These are phyloP conservation scores for Agrypnia vestita DNA, from an alignment of 1,140 invertebrate species.

Conservation along the genomic window DNA sequence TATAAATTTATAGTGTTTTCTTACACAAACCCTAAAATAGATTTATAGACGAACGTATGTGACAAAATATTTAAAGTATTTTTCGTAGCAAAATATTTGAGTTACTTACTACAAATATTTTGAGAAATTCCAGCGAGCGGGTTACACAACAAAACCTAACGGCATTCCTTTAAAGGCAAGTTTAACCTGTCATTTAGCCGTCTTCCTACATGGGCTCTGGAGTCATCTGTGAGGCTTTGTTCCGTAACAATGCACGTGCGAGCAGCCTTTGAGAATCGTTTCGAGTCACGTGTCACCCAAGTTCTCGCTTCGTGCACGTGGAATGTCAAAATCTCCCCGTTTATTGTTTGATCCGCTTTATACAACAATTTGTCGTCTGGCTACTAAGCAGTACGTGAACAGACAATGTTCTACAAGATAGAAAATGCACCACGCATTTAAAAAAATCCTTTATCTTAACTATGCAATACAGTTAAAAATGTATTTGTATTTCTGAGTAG, in stretches of 20 bases:
- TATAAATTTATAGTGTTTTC: too few species aligned
- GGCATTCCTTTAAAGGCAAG: constrained; percentile 20
- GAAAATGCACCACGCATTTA: too few species aligned
- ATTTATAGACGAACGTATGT: too few species aligned
- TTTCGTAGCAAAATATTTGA: neutral
- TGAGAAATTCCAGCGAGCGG: constrained; percentile 6
- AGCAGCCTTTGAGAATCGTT: neutral
- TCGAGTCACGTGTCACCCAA: constrained; percentile 18
- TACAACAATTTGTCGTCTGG: neutral
- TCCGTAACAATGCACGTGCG: constrained; percentile 36
- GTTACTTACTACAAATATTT: neutral
- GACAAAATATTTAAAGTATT: too few species aligned
- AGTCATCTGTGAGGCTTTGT: constrained; percentile 2
- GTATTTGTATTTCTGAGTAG: too few species aligned
- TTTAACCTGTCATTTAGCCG: constrained; percentile 17
- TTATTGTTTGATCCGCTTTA: constrained; percentile 31
- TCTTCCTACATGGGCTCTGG: constrained; percentile 18
- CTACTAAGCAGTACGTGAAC: neutral
- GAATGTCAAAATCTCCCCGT: constrained; percentile 26
- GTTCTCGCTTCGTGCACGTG: constrained; percentile 4
- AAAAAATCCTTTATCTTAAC: too few species aligned
- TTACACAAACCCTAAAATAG: too few species aligned
- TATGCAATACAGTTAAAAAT: too few species aligned
- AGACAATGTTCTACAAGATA: too few species aligned
- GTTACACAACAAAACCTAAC: neutral